Evolutionary conservation across 2,797 vertebrate genomes (phyloP).

Genomic region (Loriculus beryllinus): DNA sequence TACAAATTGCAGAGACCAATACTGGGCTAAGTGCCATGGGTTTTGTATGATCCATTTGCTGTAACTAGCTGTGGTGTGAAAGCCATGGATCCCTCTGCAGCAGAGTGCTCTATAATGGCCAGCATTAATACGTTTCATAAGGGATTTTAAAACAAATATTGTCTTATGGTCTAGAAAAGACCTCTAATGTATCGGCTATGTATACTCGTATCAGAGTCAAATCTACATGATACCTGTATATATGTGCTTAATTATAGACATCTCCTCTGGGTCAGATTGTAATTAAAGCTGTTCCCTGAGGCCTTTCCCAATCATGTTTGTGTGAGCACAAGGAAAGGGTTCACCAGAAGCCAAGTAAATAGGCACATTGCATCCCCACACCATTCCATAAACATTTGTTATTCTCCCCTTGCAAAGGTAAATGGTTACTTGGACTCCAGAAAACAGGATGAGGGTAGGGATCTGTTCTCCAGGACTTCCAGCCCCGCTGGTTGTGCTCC

Average conservation of each 20-base stretch:
- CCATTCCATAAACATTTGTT: not conserved
- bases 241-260: not conserved
- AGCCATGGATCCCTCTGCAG: conserved; percentile 54
- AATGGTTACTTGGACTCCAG: not conserved
- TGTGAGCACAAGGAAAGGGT: not conserved
- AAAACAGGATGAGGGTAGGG: not conserved
- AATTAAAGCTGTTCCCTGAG: not conserved
- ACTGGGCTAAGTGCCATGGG: conserved; percentile 36
- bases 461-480: not conserved
- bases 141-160: not conserved
- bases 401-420: not conserved
- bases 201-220: not conserved
- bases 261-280: not conserved
- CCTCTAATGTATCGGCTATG: not conserved
- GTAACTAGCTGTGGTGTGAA: not conserved
- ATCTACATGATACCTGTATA: rapidly evolving
- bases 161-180: not conserved
- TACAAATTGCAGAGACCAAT: not conserved
- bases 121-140: not conserved
- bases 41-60: conserved; percentile 42
- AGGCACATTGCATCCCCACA: not conserved
- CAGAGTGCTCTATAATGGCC: not conserved
- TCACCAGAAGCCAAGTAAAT: not conserved
- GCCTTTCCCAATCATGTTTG: not conserved
- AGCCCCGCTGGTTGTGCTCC: rapidly evolving